Base-by-base conservation (phyloP, 2,113 vertebrate species). In the Mormyrus lacerda region DNA sequence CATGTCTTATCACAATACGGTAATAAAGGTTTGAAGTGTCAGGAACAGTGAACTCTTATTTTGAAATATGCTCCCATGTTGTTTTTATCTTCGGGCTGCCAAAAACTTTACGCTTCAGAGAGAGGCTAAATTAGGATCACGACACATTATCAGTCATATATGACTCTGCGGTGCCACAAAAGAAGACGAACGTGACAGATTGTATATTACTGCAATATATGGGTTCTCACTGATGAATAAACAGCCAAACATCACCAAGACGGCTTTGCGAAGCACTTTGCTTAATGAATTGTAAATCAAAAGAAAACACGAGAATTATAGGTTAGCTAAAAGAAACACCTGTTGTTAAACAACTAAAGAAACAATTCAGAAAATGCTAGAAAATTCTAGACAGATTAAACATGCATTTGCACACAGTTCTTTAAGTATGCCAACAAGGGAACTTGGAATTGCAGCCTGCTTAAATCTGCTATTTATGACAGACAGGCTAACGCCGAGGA, bases 131-230 rank as follows among this genome's bases (percentile, higher is more conserved):
- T 79, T 79, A 79, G 13, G 35, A 79, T 79, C 35, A 42, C 13
- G 31, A 79, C 73, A 79, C 73, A 69, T 69, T 69, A 69, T 69
- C 61, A 69, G 61, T 69, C 61, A 79, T 79, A 79, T 79, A 79
- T 19, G 35, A 79, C 73, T 39, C 17, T 39, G 35, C 39, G 2
- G 73, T 19, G 73, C 73, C 73, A 19, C 73, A 79, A 65, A 69
- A 69, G 6, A 79, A 42, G 35, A 42, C 13, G 2, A 42, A 42
- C 73, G 13, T 42, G 73, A 42, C 35, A 79, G 73, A 42, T 42
- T 42, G 73, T 42, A 79, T 42, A 42, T 79, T 79, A 79, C 73
- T 39, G 15, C 73, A 79, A 79, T 79, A 42, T 79, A 42, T 19
- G 17, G 31, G 73, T 15, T 79, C 61, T 79, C 73, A 17, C 35